Percentiles rank a stretch among this genome's conserved stretches.
Conservation (phyloP, 2,113 vertebrate genomes). For the Atrichornis clamosus region DNA sequence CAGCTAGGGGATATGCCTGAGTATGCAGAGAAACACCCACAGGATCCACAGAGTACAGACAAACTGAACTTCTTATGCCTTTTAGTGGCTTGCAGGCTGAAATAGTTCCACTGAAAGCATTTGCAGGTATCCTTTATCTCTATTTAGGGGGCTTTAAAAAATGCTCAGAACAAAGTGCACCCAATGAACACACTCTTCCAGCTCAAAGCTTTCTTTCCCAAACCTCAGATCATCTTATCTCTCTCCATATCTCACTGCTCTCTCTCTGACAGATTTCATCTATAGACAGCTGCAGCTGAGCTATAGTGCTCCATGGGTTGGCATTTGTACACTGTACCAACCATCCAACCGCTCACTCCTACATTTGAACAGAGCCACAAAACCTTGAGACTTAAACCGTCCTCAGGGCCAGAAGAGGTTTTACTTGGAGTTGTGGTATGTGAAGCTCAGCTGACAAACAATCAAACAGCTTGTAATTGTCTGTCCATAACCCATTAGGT, state of each 20-base stretch:
- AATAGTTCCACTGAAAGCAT: not conserved
- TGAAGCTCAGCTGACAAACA: not conserved
- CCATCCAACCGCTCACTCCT: not conserved
- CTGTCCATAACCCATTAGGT: not conserved
- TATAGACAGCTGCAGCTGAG: not conserved
- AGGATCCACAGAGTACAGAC: not conserved
- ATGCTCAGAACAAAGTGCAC: not conserved
- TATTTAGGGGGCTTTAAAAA: not conserved
- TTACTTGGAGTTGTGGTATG: not conserved
- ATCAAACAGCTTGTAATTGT: not conserved
- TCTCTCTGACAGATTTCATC: not conserved
- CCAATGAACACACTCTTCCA: not conserved
- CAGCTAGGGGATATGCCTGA: not conserved
- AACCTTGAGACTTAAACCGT: not conserved
- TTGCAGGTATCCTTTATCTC: not conserved
- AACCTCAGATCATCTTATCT: not conserved
- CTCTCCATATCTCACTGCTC: not conserved
- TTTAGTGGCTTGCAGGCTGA: not conserved
- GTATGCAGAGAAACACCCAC: not conserved
- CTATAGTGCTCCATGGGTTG: not conserved
- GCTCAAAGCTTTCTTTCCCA: not conserved
- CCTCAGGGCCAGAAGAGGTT: not conserved
- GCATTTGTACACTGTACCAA: not conserved
- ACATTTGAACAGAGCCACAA: not conserved
- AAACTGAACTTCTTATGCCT: not conserved